Conservation (phyloP, 2,888 invertebrate genomes). For the Alsophila aescularia region DNA sequence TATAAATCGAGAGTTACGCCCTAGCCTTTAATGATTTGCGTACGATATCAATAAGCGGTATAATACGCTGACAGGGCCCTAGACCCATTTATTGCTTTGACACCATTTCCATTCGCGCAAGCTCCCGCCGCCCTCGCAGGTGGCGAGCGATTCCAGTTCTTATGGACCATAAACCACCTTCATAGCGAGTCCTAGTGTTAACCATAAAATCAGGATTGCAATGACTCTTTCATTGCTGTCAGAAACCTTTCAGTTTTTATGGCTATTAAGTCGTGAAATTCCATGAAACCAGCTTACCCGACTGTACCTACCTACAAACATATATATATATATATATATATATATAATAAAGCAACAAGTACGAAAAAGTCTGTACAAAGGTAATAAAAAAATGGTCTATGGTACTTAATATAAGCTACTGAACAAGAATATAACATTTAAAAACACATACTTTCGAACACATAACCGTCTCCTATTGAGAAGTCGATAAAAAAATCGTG, state of each 20-base stretch:
- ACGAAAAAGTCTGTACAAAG: no score
- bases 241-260: constrained; percentile 24
- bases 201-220: constrained; percentile 20
- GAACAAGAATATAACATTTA: no score
- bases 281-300: background rate
- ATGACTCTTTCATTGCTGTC: constrained; percentile 23
- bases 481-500: no score
- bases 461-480: no score
- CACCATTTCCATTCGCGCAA: constrained; percentile 53
- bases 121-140: constrained; percentile 29
- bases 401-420: no score
- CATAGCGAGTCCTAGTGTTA: constrained; percentile 1
- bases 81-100: constrained; percentile 65
- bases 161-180: constrained; percentile 38
- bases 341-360: no score
- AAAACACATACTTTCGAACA: no score
- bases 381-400: no score
- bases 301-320: no score
- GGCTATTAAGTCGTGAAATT: constrained; percentile 20
- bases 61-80: constrained; percentile 43
- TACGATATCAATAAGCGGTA: constrained; percentile 38
- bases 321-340: no score
- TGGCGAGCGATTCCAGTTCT: constrained; percentile 38
- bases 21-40: constrained; percentile 44
- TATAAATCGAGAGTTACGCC: background rate